Percentiles rank a stretch among this genome's conserved stretches.
phyloP scores from a whole-genome alignment of 1,140 invertebrate genomes.

The Trypoxylus dichotomus region DNA sequence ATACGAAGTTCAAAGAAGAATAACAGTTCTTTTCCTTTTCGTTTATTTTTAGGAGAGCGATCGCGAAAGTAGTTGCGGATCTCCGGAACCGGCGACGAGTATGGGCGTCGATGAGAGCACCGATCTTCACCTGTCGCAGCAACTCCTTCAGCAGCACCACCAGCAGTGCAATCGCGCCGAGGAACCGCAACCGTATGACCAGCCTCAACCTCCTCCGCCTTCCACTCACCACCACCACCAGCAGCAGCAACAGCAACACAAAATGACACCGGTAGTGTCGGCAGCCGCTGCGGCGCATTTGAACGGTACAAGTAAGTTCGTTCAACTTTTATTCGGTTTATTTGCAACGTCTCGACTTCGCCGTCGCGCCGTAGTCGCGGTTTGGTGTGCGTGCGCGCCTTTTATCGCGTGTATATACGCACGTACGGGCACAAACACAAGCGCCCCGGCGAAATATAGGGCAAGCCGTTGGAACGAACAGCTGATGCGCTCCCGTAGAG shows the following conservation, averaged over 20 bases:
- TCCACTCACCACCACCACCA: constrained; percentile 50
- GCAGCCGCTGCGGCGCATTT: constrained; percentile 57
- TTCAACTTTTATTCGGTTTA: constrained; percentile 12
- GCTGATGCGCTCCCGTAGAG: background rate
- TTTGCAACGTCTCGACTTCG: background rate
- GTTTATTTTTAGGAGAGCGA: constrained; percentile 67
- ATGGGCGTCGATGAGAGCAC: constrained; percentile 55
- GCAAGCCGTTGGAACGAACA: background rate
- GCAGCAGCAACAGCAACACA: constrained; percentile 43
- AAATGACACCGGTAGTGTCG: constrained; percentile 51
- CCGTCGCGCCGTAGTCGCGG: background rate
- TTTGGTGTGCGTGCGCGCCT: background rate
- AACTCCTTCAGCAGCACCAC: constrained; percentile 48
- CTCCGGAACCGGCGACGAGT: constrained; percentile 63
- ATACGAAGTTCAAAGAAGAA: too few relatives aligned
- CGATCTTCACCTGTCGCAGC: constrained; percentile 55
- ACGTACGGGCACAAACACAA: too few relatives aligned
- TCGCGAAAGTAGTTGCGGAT: constrained; percentile 67
- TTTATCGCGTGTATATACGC: background rate
- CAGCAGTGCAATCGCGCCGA: constrained; percentile 48
- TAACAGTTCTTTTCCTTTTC: constrained; percentile 14
- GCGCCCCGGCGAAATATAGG: background rate
- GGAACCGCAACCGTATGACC: constrained; percentile 51
- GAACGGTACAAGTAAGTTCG: constrained; percentile 72
- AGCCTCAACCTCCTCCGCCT: background rate